Evolutionary conservation across 2,797 vertebrate genomes (phyloP).

Genomic region (Triplophysa yarkandensis): DNA sequence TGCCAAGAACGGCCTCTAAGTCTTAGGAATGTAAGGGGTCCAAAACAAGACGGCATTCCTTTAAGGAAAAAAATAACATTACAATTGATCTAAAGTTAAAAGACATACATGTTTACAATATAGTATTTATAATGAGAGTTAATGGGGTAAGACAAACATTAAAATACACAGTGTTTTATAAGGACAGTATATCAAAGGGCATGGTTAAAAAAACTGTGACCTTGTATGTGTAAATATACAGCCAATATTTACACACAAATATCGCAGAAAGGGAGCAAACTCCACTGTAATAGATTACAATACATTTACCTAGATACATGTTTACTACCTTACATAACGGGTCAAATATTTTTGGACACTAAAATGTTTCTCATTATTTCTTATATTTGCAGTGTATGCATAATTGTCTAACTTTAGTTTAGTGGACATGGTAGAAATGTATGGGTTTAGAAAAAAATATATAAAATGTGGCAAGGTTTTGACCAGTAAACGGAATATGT

Average conservation of each 20-base stretch:
- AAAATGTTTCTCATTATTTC: too few species aligned
- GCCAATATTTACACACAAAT: background rate
- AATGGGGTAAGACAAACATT: background rate
- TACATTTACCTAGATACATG: background rate
- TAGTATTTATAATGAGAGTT: background rate
- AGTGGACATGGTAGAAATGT: too few species aligned
- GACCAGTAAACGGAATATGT: too few species aligned
- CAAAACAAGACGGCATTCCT: background rate
- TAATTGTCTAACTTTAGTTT: too few species aligned
- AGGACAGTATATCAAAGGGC: background rate
- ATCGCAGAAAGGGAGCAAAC: background rate
- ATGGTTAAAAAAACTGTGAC: background rate
- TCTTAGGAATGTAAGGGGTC: background rate
- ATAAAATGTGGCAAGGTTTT: too few species aligned
- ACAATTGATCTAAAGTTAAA: background rate
- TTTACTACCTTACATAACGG: too few species aligned
- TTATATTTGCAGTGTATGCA: too few species aligned
- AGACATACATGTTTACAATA: background rate
- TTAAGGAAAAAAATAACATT: background rate
- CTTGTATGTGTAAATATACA: background rate
- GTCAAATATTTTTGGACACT: too few species aligned
- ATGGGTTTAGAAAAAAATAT: too few species aligned
- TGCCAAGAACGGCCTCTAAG: background rate
- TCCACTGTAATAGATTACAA: background rate
- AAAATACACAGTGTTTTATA: background rate